A percentile compares a stretch with the other conserved stretches of the same genome.
phyloP scores from a whole-genome alignment of 2,888 invertebrate genomes.

The Dryadula phaetusa region DNA sequence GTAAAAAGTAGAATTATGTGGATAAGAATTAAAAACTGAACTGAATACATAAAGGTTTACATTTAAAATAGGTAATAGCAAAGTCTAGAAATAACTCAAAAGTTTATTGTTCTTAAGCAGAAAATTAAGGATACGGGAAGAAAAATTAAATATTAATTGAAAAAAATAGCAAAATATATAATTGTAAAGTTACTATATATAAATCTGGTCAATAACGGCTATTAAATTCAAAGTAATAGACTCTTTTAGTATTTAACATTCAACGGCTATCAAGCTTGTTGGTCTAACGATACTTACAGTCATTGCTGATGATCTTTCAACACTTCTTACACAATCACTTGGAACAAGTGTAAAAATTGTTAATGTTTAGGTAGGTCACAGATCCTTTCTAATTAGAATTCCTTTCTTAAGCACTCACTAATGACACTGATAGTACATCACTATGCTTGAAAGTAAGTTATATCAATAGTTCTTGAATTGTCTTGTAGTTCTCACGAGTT shows the following conservation, averaged over 20 bases:
- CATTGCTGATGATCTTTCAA: slow-evolving; percentile 66
- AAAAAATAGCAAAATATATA: no score
- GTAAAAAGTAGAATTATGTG: no score
- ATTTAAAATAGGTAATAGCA: no score
- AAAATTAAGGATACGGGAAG: no score
- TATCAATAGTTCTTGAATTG: slow-evolving; percentile 31
- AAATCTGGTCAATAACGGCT: neutral
- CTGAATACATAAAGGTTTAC: no score
- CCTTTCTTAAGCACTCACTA: slow-evolving; percentile 36
- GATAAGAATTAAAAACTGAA: no score
- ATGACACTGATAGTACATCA: slow-evolving; percentile 39
- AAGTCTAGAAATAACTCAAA: no score
- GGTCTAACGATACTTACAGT: slow-evolving; percentile 61
- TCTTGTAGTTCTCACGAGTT: slow-evolving; percentile 45
- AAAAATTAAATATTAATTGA: no score
- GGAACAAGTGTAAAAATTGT: slow-evolving; percentile 35
- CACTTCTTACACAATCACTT: slow-evolving; percentile 46
- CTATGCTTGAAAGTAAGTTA: slow-evolving; percentile 6
- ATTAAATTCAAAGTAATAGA: neutral
- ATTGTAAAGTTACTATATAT: no score
- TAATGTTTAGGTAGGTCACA: slow-evolving; percentile 32
- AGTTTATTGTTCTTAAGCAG: no score
- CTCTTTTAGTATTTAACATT: neutral
- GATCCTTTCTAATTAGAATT: slow-evolving; percentile 42
- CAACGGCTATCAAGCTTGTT: neutral